These are phyloP conservation scores for Rhabdophis nuchalis DNA, from an alignment of 2,797 vertebrate species.

Conservation along the genomic window DNA sequence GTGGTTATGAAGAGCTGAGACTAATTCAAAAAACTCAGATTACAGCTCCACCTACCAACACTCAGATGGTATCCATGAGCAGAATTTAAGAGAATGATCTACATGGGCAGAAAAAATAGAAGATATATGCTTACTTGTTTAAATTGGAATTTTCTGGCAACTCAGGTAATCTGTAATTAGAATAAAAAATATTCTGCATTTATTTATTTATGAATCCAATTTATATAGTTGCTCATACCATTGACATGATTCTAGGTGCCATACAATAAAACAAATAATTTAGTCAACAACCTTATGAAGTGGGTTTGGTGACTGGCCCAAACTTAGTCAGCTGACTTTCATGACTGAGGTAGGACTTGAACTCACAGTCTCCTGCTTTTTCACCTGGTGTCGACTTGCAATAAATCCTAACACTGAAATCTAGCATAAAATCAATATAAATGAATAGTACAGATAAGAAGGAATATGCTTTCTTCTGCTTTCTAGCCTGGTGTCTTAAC, in stretches of 20 bases:
- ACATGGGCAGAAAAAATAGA: neutral
- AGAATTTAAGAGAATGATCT: neutral
- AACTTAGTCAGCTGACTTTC: neutral
- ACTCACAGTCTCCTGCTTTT: neutral
- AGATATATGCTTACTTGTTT: constrained; percentile 68
- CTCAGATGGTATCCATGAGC: neutral
- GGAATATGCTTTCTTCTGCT: neutral
- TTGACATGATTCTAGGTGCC: neutral
- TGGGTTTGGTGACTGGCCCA: neutral
- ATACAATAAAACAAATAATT: neutral
- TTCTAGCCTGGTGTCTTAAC: neutral
- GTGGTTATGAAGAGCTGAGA: neutral
- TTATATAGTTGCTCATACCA: neutral
- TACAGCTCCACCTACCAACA: neutral
- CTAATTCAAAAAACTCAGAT: neutral
- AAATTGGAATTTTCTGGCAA: constrained; percentile 70
- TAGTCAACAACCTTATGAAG: neutral
- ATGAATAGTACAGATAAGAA: neutral
- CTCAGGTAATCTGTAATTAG: constrained; percentile 71
- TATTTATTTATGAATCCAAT: neutral
- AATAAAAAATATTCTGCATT: neutral
- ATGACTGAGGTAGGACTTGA: neutral
- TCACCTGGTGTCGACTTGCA: neutral
- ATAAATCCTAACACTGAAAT: neutral
- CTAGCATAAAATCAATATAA: neutral